Evolutionary conservation across 2,888 invertebrate genomes (phyloP), one percentile per base, ranked within the genome.

Genomic region (Drosophila barbarae): DNA sequence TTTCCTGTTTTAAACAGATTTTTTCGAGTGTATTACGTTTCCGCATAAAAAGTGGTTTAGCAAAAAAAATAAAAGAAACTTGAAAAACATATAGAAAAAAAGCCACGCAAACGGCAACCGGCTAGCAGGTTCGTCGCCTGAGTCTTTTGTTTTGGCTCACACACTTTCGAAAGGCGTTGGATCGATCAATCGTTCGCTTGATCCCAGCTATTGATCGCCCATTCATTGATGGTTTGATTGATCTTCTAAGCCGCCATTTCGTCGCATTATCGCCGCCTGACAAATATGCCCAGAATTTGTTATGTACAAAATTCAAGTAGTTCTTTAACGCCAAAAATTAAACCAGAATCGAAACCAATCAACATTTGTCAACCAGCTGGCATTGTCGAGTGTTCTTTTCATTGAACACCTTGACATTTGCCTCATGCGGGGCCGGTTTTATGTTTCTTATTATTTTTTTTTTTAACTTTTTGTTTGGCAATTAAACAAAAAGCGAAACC

Each of bases 401-500:
- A 46, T 75, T 35, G 52, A 9, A 50, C 59, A 52, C 78, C 71
- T 77, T 77, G 77, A 75, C 77, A 77, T 77, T 77, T 77, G 73
- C 52, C 54, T 56, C 60, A 47, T 53, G 42, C 50, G 64, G 64
- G 51, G 46, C 58, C 66, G 58, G 66, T 60, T 63, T 42, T 42
- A 28, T 18, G 51, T 46, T 71, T 78, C 58, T 57, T 71, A 56
- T 70, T 26, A 53, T 21, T 3, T 4, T 23, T 23, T 10, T 13
- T 10, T 18, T 32, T 9, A 36, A 54, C 58, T 55, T 52, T 58
- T 52, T 58, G 52, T 55, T 44, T 73, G 73, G 73, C 73, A 74
- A 78, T 75, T 73, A 73, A 73, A 60, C 53, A 69, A 55, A 61
- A 46, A 46, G 18, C 30, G 21, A 49, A 36, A 61, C 44, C 12